Evolutionary conservation across 2,888 invertebrate species (phyloP).

Genomic region (Drosophila mimetica): DNA sequence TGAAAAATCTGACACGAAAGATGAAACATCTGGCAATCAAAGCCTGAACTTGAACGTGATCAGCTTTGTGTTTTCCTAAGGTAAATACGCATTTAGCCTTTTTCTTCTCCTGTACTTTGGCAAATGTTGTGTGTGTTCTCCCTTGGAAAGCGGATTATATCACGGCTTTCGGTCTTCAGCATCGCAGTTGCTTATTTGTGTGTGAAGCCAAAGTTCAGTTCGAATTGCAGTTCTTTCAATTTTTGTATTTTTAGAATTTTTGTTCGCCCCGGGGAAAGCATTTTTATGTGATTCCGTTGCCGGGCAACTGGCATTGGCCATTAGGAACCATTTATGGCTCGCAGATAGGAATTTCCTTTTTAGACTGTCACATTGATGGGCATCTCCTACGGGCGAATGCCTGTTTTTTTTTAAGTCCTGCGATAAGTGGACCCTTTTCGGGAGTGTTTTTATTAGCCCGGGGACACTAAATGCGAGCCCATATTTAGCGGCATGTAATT

Average conservation of each 20-base stretch:
- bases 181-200: constrained; percentile 1
- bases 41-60: background rate
- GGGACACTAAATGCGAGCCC: too few relatives aligned
- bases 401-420: constrained; percentile 24
- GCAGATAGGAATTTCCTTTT: constrained; percentile 30
- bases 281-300: constrained; percentile 36
- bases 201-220: constrained; percentile 7
- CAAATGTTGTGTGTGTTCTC: background rate
- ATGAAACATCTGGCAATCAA: constrained; percentile 1
- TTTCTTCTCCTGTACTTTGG: background rate
- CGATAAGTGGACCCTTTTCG: constrained; percentile 40
- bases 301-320: constrained; percentile 36
- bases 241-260: constrained; percentile 31
- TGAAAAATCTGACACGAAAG: background rate
- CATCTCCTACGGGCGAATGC: constrained; percentile 32
- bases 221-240: constrained; percentile 16
- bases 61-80: constrained; percentile 4
- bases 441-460: constrained; percentile 15
- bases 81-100: constrained; percentile 1
- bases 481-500: constrained; percentile 43
- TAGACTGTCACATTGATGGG: constrained; percentile 35
- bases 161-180: background rate
- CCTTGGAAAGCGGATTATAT: constrained; percentile 30
- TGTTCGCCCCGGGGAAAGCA: background rate
- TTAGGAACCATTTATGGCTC: constrained; percentile 27